Base-by-base conservation (phyloP, 2,888 invertebrate species). In the Noctuana brunneofusca region DNA sequence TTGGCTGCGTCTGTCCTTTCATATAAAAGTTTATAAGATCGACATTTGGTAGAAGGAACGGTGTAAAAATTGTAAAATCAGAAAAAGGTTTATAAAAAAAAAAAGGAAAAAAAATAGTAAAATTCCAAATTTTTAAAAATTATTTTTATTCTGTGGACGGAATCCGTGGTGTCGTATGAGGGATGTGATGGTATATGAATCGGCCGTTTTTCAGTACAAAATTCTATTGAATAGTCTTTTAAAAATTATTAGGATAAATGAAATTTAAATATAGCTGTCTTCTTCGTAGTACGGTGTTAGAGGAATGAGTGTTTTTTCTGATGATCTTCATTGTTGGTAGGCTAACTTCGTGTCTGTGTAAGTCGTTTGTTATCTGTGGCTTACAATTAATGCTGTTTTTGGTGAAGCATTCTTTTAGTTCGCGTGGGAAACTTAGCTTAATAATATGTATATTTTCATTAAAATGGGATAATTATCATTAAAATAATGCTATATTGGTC, bases 191-290 rank as follows among this genome's bases (percentile, higher is more conserved):
- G 58, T 58, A 35, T 46, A 9, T 59, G 77, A 78, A 81, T 83
- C 73, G 85, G 83, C 78, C 83, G 83, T 78, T 81, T 82, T 83
- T 83, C 80, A 89, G 89, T 89, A 89, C 89, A 89, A 89, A 89
- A 89, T 85, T 87, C 69, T 79, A 83, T 71, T 60, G 66, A 69
- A 69, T 69, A 68, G 69, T 67, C 49, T 66, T 65, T 52, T 63
- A 43, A 59, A 59, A 53, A 59, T 52, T 64, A 69, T 68, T 64
- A 70, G 69, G 68, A 64, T 71, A 71, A 68, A 66, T 70, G 1
- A 69, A 71, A 68, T 71, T 70, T 69, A 68, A 71, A 71, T 65
- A n/a, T 64, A 66, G 58, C 66, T 65, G 66, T 66, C 68, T 73
- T 69, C 68, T 58, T 69, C 68, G 71, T 72, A 69, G 66, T 68